Evolutionary conservation across 2,888 invertebrate genomes (phyloP).

Genomic region (Drosophila mercatorum): DNA sequence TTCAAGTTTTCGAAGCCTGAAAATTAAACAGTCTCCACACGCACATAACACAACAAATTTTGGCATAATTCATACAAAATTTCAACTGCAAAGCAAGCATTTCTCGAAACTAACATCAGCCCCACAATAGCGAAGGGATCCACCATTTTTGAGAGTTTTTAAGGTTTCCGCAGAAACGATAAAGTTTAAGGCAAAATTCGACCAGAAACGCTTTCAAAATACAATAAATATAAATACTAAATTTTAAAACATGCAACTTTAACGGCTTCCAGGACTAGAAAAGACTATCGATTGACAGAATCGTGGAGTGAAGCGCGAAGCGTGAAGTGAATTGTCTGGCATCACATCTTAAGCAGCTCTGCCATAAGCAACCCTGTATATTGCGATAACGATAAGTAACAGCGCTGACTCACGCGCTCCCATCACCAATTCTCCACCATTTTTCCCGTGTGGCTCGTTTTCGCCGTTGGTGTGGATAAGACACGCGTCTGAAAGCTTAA

Average conservation of each 20-base stretch:
- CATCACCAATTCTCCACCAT: constrained; percentile 62
- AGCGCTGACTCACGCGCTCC: constrained; percentile 51
- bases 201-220: neutral
- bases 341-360: constrained; percentile 34
- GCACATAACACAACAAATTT: constrained; percentile 63
- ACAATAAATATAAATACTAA: neutral
- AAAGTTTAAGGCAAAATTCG: neutral
- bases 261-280: constrained; percentile 10
- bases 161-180: constrained; percentile 5
- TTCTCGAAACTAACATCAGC: constrained; percentile 51
- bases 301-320: neutral
- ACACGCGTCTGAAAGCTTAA: constrained; percentile 72
- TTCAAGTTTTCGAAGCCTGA: constrained; percentile 46
- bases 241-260: neutral
- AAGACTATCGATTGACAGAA: constrained; percentile 8
- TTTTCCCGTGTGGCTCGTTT: constrained; percentile 67
- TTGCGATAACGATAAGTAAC: constrained; percentile 40
- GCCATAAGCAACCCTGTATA: constrained; percentile 24
- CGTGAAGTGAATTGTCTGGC: constrained; percentile 17
- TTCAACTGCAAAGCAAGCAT: constrained; percentile 65
- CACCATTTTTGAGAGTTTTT: constrained; percentile 29
- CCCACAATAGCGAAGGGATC: constrained; percentile 24
- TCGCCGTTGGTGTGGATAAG: constrained; percentile 71
- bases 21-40: constrained; percentile 40
- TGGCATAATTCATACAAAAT: constrained; percentile 68